Conservation (phyloP, 2,888 invertebrate species). For the Sepioteuthis lessoniana region DNA sequence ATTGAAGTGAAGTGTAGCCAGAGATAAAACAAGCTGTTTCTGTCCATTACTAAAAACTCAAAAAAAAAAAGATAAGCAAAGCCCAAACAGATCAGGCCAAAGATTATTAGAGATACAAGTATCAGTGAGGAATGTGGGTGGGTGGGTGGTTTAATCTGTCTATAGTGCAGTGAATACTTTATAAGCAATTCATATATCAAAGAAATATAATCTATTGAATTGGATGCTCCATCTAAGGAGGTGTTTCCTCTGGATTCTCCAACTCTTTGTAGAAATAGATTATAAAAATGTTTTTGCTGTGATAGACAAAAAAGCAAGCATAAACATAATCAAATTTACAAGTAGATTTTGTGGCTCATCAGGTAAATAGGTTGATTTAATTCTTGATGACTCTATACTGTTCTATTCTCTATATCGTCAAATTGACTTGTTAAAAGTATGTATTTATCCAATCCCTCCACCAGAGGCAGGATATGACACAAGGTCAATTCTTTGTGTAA, state of each 20-base stretch:
- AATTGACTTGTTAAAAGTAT: background rate
- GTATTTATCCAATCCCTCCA: no score
- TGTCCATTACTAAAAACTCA: background rate
- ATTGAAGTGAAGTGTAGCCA: conserved; percentile 9
- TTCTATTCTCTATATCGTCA: background rate
- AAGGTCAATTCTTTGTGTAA: no score
- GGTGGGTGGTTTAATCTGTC: no score
- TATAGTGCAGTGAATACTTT: background rate
- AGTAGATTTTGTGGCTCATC: background rate
- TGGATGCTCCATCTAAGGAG: background rate
- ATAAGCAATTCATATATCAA: background rate
- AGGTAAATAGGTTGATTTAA: background rate
- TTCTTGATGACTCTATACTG: background rate
- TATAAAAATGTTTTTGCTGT: background rate
- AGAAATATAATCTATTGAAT: background rate
- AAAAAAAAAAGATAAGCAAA: conserved; percentile 24
- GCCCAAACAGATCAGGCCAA: background rate
- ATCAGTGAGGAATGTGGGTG: background rate
- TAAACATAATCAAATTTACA: background rate
- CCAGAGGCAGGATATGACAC: no score
- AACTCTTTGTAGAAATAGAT: no score
- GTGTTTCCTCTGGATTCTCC: background rate
- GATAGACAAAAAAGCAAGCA: background rate
- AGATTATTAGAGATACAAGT: background rate
- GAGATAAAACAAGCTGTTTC: conserved; percentile 23